Conservation (phyloP, 1,140 invertebrate species). For the Agrilus planipennis region DNA sequence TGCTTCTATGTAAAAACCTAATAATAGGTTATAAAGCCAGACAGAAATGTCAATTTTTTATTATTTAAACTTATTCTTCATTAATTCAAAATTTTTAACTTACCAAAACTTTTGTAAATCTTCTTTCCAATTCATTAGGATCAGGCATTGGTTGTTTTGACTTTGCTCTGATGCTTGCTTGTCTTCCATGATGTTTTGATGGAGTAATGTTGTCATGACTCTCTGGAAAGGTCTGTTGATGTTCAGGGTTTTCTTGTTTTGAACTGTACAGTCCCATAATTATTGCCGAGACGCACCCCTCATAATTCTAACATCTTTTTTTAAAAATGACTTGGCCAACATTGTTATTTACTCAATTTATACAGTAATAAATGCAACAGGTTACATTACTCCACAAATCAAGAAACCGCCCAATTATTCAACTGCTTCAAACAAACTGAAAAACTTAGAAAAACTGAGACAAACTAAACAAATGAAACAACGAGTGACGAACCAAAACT, state of each 20-base stretch:
- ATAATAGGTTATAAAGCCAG: slow-evolving; percentile 7
- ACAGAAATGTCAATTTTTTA: slow-evolving; percentile 4
- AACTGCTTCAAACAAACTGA: too few species aligned
- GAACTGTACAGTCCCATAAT: slow-evolving; percentile 15
- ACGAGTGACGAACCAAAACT: too few species aligned
- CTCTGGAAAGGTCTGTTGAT: slow-evolving; percentile 5
- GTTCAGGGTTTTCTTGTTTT: slow-evolving; percentile 12
- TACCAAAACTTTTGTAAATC: slow-evolving; percentile 92
- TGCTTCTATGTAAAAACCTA: too few species aligned
- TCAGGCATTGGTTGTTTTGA: slow-evolving; percentile 82
- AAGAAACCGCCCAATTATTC: too few species aligned
- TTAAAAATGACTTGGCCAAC: too few species aligned
- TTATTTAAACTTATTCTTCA: not conserved
- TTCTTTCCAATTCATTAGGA: slow-evolving; percentile 71
- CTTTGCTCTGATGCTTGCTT: slow-evolving; percentile 59
- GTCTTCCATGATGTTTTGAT: slow-evolving; percentile 35
- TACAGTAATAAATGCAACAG: too few species aligned
- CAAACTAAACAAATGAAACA: too few species aligned
- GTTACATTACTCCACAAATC: too few species aligned
- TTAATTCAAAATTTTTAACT: slow-evolving; percentile 36
- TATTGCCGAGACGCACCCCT: too few species aligned
- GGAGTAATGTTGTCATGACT: slow-evolving; percentile 23
- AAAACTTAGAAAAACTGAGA: too few species aligned
- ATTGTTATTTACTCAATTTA: too few species aligned
- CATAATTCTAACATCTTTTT: too few species aligned